A percentile compares a stretch with the other conserved stretches of the same genome.
These are phyloP conservation scores for Pentamera pediparva DNA, from an alignment of 53 echinoderm and acorn worm species.

Conservation along the genomic window DNA sequence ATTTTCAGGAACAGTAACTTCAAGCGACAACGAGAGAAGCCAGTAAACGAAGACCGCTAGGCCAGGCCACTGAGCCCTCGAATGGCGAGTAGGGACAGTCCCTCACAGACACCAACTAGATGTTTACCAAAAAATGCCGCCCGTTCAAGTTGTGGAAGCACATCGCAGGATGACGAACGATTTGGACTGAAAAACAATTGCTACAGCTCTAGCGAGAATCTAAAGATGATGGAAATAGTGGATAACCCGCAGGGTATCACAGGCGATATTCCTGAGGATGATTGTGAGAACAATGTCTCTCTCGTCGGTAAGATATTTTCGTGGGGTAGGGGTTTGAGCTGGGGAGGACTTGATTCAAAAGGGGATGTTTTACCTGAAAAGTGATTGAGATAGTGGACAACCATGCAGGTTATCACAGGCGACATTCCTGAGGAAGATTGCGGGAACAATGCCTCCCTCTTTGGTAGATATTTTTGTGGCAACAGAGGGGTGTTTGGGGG, in stretches of 20 bases:
- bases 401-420: background rate
- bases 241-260: constrained; percentile 9
- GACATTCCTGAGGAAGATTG: constrained; percentile 9
- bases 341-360: no score
- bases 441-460: background rate
- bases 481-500: no score
- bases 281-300: background rate
- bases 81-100: constrained; percentile 41
- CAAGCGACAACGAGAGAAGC: background rate
- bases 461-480: no score
- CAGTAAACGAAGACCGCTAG: background rate
- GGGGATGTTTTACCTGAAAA: no score
- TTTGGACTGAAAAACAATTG: constrained; percentile 16
- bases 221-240: constrained; percentile 22
- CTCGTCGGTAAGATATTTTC: constrained; percentile 14
- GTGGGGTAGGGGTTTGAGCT: no score
- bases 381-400: constrained; percentile 20
- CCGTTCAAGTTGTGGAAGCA: constrained; percentile 27
- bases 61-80: constrained; percentile 15
- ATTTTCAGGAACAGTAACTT: constrained; percentile 22
- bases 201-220: constrained; percentile 11
- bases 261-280: constrained; percentile 2
- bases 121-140: constrained; percentile 28
- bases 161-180: constrained; percentile 27
- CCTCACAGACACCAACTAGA: constrained; percentile 24